A percentile compares a stretch with the other conserved stretches of the same genome.
phyloP scores from a whole-genome alignment of 2,113 vertebrate species.

The Amphiprion percula region DNA sequence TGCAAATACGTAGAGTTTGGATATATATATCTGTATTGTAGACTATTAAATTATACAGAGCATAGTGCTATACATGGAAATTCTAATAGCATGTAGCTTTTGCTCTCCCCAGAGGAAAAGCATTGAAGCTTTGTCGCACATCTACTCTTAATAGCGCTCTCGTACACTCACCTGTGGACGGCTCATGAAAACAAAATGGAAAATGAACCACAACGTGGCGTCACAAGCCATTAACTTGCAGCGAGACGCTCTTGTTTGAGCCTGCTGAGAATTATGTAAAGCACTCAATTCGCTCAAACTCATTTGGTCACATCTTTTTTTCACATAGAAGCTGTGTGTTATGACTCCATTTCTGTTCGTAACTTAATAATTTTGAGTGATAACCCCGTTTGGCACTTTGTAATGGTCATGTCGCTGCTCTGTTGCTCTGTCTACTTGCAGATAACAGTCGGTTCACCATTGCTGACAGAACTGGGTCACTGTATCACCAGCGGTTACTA shows the following conservation, averaged over 20 bases:
- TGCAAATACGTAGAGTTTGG: no score
- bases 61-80: no score
- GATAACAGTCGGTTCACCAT: conserved; percentile 33
- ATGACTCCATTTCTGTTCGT: not conserved
- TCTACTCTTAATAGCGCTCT: not conserved
- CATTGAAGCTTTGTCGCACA: not conserved
- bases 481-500: conserved; percentile 52
- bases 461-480: conserved; percentile 71
- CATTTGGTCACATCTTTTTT: not conserved
- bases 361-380: conserved; percentile 21
- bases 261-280: not conserved
- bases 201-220: not conserved
- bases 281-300: not conserved
- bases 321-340: not conserved
- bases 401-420: not conserved
- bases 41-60: no score
- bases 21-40: no score
- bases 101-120: no score
- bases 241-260: not conserved
- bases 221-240: not conserved
- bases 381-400: conserved; percentile 19
- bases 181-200: not conserved
- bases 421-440: conserved; percentile 27
- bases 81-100: no score
- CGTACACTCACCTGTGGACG: not conserved